Evolutionary conservation across 1,140 invertebrate species (phyloP).

Genomic region (Zophobas atratus): DNA sequence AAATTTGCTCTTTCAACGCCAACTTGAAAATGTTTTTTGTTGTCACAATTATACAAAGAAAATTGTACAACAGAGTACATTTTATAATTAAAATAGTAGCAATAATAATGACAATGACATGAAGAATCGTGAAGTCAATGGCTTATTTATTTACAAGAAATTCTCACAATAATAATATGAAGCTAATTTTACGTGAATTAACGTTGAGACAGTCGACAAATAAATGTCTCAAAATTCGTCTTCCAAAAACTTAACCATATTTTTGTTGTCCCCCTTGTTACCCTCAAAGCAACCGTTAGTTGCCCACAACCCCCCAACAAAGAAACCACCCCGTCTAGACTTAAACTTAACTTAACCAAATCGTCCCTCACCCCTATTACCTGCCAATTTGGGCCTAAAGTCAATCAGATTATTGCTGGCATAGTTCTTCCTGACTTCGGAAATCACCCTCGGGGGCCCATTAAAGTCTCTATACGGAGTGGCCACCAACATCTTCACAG

Average conservation of each 20-base stretch:
- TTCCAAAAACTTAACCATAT: not conserved
- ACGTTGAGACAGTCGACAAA: no score
- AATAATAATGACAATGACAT: no score
- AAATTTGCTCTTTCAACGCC: no score
- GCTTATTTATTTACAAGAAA: no score
- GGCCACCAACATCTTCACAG: slow-evolving; percentile 41
- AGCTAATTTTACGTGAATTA: no score
- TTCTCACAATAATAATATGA: no score
- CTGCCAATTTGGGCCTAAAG: slow-evolving; percentile 39
- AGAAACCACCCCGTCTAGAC: not conserved
- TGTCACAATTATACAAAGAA: no score
- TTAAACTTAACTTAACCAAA: not conserved
- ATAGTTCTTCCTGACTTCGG: slow-evolving; percentile 44
- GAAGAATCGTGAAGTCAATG: no score
- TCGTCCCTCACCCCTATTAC: slow-evolving; percentile 10
- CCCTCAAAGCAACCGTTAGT: not conserved
- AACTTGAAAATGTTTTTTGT: no score
- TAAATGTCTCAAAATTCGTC: no score
- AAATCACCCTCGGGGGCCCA: slow-evolving; percentile 48
- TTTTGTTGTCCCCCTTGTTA: not conserved
- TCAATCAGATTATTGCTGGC: slow-evolving; percentile 18
- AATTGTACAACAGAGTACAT: no score
- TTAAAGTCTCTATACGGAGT: slow-evolving; percentile 44
- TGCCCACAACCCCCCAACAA: not conserved
- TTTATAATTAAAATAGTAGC: no score